Percentiles rank a stretch among this genome's conserved stretches.
Conservation (phyloP, 2,888 invertebrate genomes). For the Protula sp. region DNA sequence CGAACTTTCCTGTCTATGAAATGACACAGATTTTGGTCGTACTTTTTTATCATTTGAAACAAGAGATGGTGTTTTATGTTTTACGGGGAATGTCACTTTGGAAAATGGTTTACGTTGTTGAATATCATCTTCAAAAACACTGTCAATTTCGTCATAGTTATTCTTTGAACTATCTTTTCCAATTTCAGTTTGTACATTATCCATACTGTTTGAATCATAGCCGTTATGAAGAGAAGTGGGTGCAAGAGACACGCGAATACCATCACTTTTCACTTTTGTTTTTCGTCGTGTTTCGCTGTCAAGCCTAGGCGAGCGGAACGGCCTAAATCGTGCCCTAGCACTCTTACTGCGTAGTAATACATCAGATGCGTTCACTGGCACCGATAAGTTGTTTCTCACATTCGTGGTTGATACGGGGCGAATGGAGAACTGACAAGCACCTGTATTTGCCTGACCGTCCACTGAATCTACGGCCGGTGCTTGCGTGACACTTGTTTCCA, state of each 20-base stretch:
- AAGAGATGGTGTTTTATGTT: neutral
- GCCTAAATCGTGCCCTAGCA: no score
- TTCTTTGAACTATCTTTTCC: neutral
- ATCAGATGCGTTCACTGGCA: no score
- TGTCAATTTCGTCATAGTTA: neutral
- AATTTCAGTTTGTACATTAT: neutral
- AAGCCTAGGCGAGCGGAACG: neutral
- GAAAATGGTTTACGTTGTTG: no score
- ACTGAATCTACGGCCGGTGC: no score
- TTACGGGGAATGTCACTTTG: neutral
- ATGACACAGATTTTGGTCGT: neutral
- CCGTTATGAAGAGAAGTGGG: neutral
- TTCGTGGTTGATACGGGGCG: no score
- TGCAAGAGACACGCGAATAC: neutral
- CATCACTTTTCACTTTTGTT: neutral
- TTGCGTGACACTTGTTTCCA: no score
- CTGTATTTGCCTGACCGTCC: no score
- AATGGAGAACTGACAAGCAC: no score
- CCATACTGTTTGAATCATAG: neutral
- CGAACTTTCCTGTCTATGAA: neutral
- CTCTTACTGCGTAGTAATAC: no score
- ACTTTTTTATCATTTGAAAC: no score
- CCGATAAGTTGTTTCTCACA: no score
- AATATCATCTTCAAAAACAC: neutral
- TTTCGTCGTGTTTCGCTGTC: neutral